Base-by-base conservation (phyloP, 2,113 vertebrate genomes). In the Hepsetus odoe region DNA sequence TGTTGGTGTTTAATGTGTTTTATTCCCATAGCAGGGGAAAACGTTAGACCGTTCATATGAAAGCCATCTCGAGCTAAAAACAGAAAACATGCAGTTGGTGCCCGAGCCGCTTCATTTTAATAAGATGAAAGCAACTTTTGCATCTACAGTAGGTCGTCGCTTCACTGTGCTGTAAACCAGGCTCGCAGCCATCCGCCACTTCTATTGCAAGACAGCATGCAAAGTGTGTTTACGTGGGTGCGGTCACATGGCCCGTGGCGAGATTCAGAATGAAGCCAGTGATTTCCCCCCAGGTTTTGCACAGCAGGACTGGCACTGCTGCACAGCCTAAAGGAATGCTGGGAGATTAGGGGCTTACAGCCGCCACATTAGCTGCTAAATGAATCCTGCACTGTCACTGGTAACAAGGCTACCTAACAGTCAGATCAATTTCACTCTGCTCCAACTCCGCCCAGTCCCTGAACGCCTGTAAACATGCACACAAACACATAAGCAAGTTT, bases 281-380 rank as follows among this genome's bases (percentile, higher is more conserved):
- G 55, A 66, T 66, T 73, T 79, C 67, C 70, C n/a, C 77, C 73
- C 70, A 53, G 59, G 77, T 58, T 65, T 38, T n/a, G 42, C 18
- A 22, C 70, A 32, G 53, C 74, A 58, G 80, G 66, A 8, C 46
- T 40, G 22, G 73, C 58, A 10, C 65, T 8, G 13, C 24, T 74
- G 64, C 62, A 40, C 35, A 73, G 35, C 55, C 71, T 32, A 62
- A n/a, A 28, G 69, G 69, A 62, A 72, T 53, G 62, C 70, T 68
- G 62, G 3, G 70, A 67, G 75, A 82, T 74, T 70, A 64, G 70
- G 67, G 73, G 28, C 67, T 80, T 71, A 69, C 71, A 67, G 58
- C 38, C 51, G 77, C 26, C 64, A 49, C 67, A 79, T 71, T 80
- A 81, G 76, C 79, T 76, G 68, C 73, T 83, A 51, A 80, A 83